These are phyloP conservation scores for Blastomussa wellsi DNA, from an alignment of 92 coral and sea anemone species.

Conservation along the genomic window DNA sequence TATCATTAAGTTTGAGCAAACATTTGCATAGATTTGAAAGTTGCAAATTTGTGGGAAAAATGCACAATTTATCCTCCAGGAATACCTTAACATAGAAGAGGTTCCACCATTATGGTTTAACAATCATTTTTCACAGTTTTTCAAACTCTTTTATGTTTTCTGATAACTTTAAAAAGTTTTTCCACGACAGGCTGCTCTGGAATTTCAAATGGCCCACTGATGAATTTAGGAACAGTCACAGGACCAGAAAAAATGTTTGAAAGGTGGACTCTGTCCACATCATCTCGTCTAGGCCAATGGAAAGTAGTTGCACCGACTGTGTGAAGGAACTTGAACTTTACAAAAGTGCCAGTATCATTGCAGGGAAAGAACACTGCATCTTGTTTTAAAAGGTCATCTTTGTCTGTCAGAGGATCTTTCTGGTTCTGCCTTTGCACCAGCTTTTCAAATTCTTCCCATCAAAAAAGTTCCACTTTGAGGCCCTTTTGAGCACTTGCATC, in stretches of 20 bases:
- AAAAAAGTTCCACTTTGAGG: constrained; percentile 35
- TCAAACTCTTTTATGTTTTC: no score
- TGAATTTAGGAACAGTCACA: no score
- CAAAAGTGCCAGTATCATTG: constrained; percentile 35
- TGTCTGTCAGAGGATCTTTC: constrained; percentile 26
- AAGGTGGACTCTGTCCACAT: constrained; percentile 9
- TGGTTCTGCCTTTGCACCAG: constrained; percentile 28
- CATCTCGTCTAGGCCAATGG: no score
- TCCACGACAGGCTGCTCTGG: no score
- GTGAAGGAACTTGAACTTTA: constrained; percentile 51
- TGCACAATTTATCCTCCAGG: constrained; percentile 4
- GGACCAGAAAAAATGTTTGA: no score
- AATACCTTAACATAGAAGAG: constrained; percentile 13
- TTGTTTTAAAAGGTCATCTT: constrained; percentile 36
- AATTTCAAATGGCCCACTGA: no score
- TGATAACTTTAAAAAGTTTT: no score
- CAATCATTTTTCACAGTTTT: no score
- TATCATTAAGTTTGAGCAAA: neutral
- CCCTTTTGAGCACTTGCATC: constrained; percentile 29
- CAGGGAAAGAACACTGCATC: constrained; percentile 61
- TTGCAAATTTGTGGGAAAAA: neutral
- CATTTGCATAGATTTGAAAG: neutral
- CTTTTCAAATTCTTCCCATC: constrained; percentile 64
- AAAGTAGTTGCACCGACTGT: constrained; percentile 44
- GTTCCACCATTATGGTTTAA: no score